Conservation (phyloP, 2,888 invertebrate species). For the Drosophila meridionalis region DNA sequence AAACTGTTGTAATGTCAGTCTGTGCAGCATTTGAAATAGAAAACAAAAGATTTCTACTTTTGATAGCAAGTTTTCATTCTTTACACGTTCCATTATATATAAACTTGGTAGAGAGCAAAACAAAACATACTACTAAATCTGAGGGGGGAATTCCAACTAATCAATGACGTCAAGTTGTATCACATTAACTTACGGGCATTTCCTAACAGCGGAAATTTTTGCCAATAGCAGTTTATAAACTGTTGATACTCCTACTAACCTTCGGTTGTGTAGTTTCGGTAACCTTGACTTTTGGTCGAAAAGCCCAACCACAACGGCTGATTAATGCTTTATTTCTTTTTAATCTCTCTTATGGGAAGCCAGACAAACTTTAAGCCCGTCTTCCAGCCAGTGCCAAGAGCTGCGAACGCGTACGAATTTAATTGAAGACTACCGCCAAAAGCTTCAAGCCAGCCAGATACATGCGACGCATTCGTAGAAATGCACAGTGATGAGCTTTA, state of each 20-base stretch:
- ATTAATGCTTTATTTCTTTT: constrained; percentile 35
- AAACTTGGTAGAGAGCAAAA: not conserved
- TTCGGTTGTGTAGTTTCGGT: constrained; percentile 32
- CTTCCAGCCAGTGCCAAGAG: constrained; percentile 15
- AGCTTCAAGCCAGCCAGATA: constrained; percentile 37
- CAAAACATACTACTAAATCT: not conserved
- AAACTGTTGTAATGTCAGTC: constrained; percentile 18
- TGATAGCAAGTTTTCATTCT: not conserved
- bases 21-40: constrained; percentile 18
- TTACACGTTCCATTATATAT: not conserved
- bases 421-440: constrained; percentile 29
- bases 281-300: constrained; percentile 56
- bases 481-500: constrained; percentile 38
- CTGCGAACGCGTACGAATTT: constrained; percentile 33
- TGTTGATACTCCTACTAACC: constrained; percentile 29
- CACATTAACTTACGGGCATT: constrained; percentile 11
- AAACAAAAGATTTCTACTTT: not conserved
- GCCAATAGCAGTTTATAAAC: not conserved
- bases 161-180: constrained; percentile 36
- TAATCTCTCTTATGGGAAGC: constrained; percentile 27
- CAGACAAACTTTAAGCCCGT: constrained; percentile 29
- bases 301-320: constrained; percentile 24
- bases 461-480: constrained; percentile 18
- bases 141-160: constrained; percentile 11
- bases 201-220: constrained; percentile 13